Base-by-base conservation (phyloP, 2,113 vertebrate genomes). In the Istiophorus platypterus region DNA sequence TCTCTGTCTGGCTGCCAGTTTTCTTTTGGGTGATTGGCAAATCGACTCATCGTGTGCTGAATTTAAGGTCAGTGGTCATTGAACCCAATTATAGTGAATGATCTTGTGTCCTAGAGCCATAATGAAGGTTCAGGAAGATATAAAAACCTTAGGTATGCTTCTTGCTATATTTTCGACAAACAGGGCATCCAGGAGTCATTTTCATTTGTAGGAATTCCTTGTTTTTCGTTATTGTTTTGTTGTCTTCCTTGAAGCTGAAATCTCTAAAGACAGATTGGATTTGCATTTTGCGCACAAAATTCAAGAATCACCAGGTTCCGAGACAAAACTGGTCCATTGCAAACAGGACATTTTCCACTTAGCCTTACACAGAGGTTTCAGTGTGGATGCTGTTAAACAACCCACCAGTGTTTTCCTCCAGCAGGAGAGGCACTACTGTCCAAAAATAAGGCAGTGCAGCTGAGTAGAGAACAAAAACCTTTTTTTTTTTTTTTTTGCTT, bases 1-100 rank as follows among this genome's bases (percentile, higher is more conserved):
- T 56, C 39, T 52, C 34, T 76, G 57, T 66, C 17, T 63, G 0
- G 22, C 1, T 67, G 10, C 26, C 54, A 42, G 24, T 71, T 79
- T 76, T 78, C n/a, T 69, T 42, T 75, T 64, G 22, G 59, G 22
- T 58, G 42, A 80, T 75, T 63, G 77, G 34, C 58, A 61, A n/a
- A n/a, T 63, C 22, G 24, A 24, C 56, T 65, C 20, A 31, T 76
- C 24, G 20, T 5, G 34, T 26, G 24, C 31, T 0, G 18, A 74
- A 74, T 69, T 69, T 82, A 61, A 71, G 24, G 65, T 72, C 34
- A 70, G 17, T 24, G 47, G 26, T 22, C 41, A 57, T 27, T 68
- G n/a, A 24, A 39, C 26, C 7, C 2, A 15, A 41, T 49, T 56
- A 20, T 1, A 52, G 22, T 0, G 31, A 69, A 2, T 8, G 31